Evolutionary conservation across 2,888 invertebrate genomes (phyloP).

Genomic region (Darwinula stevensoni): DNA sequence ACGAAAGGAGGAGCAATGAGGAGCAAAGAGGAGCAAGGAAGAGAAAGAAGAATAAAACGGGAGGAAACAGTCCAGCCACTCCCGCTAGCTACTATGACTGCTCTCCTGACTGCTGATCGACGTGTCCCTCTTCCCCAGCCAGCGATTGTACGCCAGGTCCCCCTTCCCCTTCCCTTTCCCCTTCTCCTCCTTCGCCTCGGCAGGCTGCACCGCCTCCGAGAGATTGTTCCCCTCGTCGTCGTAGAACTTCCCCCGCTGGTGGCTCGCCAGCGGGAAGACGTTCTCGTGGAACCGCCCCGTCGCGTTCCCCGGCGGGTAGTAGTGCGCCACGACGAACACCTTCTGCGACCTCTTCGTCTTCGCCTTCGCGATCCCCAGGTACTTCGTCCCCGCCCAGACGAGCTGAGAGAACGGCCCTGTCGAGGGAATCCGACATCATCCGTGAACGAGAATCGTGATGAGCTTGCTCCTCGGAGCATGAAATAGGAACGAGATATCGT

Average conservation of each 20-base stretch:
- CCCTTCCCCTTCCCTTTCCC: no score
- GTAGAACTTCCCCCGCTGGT: no score
- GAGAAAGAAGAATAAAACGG: no score
- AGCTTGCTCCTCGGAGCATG: no score
- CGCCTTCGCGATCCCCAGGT: conserved; percentile 53
- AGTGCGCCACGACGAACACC: conserved; percentile 50
- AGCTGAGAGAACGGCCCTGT: conserved; percentile 65
- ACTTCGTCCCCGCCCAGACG: conserved; percentile 43
- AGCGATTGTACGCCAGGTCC: no score
- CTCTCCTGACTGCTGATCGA: not conserved
- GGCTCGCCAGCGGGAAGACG: conserved; percentile 33
- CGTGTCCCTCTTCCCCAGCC: not conserved
- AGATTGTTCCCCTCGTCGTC: not conserved
- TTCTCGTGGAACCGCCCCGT: conserved; percentile 41
- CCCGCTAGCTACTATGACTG: not conserved
- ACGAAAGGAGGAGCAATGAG: no score
- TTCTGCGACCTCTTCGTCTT: conserved; percentile 27
- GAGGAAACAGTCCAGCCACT: not conserved
- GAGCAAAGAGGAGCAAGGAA: no score
- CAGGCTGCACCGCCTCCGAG: no score
- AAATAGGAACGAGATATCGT: no score
- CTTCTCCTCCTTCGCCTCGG: no score
- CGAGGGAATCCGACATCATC: no score
- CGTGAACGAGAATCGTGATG: no score
- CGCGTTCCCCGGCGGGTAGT: conserved; percentile 46